phyloP scores from a whole-genome alignment of 2,888 invertebrate genomes.

The Parnassius mnemosyne region DNA sequence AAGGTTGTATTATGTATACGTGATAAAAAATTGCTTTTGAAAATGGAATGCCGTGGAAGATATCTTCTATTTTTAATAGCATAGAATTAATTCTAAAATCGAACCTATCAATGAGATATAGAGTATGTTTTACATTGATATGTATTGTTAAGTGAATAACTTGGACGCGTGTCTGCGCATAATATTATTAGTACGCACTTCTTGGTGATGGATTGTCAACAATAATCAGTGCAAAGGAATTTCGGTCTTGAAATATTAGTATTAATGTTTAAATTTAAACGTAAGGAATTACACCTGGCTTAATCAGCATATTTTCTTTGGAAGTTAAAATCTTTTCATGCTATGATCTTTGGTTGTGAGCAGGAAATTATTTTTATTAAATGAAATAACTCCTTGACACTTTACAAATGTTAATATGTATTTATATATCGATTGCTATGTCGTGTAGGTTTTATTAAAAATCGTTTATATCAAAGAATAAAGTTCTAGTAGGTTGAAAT shows the following conservation, averaged over 20 bases:
- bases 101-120: conserved; percentile 34
- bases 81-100: conserved; percentile 30
- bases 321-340: conserved; percentile 57
- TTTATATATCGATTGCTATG: conserved; percentile 4
- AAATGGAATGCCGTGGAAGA: conserved; percentile 34
- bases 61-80: conserved; percentile 31
- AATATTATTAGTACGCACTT: conserved; percentile 71
- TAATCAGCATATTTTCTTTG: conserved; percentile 49
- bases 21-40: conserved; percentile 32
- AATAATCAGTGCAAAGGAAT: conserved; percentile 38
- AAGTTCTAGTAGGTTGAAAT: too few relatives aligned
- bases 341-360: conserved; percentile 42
- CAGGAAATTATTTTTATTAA: conserved; percentile 30
- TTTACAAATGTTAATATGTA: conserved; percentile 8
- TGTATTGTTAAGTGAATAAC: conserved; percentile 33
- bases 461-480: too few relatives aligned
- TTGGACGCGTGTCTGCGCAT: conserved; percentile 69
- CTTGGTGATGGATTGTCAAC: conserved; percentile 74
- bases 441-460: neutral
- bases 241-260: conserved; percentile 32
- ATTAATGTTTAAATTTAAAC: conserved; percentile 31
- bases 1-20: conserved; percentile 38
- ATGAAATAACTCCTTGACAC: conserved; percentile 17
- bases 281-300: neutral
- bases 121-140: conserved; percentile 39